Conservation (phyloP, 2,113 vertebrate genomes). For the Nannospalax galili region DNA sequence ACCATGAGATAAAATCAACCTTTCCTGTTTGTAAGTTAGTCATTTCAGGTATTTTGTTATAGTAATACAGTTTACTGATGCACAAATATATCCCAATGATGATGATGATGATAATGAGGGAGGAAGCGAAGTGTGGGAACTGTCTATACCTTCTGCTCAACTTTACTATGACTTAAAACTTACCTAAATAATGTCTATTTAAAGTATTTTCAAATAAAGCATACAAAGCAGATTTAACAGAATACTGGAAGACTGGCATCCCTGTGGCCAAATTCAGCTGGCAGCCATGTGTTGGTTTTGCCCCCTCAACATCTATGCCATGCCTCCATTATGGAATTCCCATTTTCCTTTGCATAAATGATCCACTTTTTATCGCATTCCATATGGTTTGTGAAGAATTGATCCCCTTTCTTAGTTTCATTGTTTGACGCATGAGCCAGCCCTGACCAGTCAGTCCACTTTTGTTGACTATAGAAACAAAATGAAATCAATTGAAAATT, state of each 20-base stretch:
- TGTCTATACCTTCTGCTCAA: background rate
- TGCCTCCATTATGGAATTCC: background rate
- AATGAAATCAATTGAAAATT: background rate
- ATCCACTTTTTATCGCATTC: background rate
- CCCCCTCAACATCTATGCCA: background rate
- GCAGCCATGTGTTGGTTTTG: background rate
- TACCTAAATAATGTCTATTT: background rate
- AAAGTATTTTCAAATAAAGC: background rate
- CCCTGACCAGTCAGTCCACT: background rate
- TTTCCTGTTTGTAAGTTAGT: background rate
- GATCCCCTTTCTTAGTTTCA: background rate
- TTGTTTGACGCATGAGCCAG: too few relatives aligned
- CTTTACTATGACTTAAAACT: background rate
- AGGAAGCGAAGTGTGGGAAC: background rate
- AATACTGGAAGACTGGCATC: background rate
- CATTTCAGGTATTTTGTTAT: background rate
- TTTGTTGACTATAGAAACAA: background rate
- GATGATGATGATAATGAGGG: background rate
- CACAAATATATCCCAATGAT: background rate
- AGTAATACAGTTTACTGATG: background rate
- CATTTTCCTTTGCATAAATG: background rate
- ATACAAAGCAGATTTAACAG: background rate
- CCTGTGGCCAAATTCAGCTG: background rate
- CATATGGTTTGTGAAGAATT: background rate
- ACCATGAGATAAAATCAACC: background rate